phyloP scores from a whole-genome alignment of 2,888 invertebrate genomes.

The Callosobruchus maculatus region DNA sequence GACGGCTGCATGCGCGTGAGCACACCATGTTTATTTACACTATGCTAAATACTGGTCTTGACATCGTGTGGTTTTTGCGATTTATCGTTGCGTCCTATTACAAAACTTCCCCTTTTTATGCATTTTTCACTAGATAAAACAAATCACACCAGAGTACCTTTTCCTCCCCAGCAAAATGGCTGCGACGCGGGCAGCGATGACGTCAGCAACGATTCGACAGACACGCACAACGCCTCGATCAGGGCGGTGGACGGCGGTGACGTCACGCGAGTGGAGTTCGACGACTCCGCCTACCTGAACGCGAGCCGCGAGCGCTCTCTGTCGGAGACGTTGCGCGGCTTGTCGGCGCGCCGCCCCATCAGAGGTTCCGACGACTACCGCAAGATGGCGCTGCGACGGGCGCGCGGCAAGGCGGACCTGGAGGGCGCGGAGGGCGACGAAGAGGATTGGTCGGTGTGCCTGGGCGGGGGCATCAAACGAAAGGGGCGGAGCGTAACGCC shows the following conservation, averaged over 20 bases:
- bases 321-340: conserved; percentile 31
- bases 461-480: conserved; percentile 32
- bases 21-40: too few species aligned
- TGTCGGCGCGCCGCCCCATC: conserved; percentile 33
- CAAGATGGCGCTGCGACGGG: conserved; percentile 18
- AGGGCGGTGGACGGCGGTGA: conserved; percentile 39
- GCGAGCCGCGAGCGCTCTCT: conserved; percentile 32
- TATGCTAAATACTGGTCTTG: too few species aligned
- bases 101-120: too few species aligned
- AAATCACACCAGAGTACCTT: too few species aligned
- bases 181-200: neutral
- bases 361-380: conserved; percentile 31
- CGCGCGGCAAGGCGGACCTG: conserved; percentile 17
- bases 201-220: conserved; percentile 19
- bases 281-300: conserved; percentile 27
- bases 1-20: too few species aligned
- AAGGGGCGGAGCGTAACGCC: conserved; percentile 35
- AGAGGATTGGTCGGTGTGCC: conserved; percentile 9
- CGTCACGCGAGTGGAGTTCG: conserved; percentile 35
- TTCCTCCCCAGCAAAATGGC: neutral
- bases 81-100: too few species aligned
- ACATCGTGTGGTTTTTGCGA: too few species aligned
- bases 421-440: conserved; percentile 24
- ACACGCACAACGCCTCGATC: conserved; percentile 32
- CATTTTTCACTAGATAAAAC: too few species aligned